phyloP scores from a whole-genome alignment of 2,797 vertebrate genomes.

The Falco peregrinus region DNA sequence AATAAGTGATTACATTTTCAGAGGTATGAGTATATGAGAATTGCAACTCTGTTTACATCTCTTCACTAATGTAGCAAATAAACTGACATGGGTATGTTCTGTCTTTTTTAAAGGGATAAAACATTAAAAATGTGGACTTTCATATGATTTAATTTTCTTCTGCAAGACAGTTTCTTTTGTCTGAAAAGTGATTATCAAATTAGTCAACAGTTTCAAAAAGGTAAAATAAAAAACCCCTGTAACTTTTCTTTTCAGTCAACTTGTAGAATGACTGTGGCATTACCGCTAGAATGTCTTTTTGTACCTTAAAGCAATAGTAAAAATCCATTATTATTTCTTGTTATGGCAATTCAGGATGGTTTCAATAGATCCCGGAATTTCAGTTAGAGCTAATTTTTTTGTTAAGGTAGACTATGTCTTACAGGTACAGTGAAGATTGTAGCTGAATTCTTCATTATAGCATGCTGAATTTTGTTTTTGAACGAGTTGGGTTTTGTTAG shows the following conservation, averaged over 20 bases:
- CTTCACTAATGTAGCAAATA: not conserved
- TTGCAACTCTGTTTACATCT: not conserved
- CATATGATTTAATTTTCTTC: not conserved
- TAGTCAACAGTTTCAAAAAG: not conserved
- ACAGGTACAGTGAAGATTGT: not conserved
- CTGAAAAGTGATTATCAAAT: not conserved
- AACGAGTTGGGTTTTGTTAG: not conserved
- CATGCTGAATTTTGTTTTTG: not conserved
- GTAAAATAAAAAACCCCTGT: not conserved
- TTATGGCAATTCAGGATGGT: not conserved
- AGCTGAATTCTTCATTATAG: not conserved
- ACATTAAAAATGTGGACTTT: not conserved
- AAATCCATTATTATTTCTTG: not conserved
- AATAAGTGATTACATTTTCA: not conserved
- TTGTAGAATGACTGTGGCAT: not conserved
- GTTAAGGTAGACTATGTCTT: not conserved
- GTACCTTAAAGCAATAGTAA: not conserved
- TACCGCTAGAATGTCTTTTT: not conserved
- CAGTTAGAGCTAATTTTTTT: not conserved
- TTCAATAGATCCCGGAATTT: not conserved
- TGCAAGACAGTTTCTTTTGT: not conserved
- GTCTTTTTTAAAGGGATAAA: not conserved
- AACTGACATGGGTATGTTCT: not conserved
- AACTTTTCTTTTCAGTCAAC: not conserved
- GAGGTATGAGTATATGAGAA: not conserved